Base-by-base conservation (phyloP, 2,113 vertebrate species). In the Hippocampus zosterae region DNA sequence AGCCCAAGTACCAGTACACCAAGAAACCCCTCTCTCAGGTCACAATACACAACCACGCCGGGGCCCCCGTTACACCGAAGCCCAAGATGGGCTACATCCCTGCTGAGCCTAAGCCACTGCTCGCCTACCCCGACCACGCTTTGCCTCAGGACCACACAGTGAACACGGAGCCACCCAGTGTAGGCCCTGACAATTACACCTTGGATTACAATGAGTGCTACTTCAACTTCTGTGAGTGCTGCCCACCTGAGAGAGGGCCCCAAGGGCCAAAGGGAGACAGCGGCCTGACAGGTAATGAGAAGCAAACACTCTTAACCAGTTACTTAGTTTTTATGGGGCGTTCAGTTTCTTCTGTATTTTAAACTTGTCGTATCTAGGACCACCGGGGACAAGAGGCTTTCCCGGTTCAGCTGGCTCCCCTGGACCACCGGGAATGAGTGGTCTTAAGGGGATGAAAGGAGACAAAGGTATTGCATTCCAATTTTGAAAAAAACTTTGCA, bases 161-260 rank as follows among this genome's bases (percentile, higher is more conserved):
- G 11, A 87, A 85, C 71, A 92, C 91, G 0, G 74, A 88, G 10
- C 79, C 91, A 53, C 91, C 95, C 18, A 88, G 84, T 81, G 79
- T 46, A 9, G 85, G 85, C 2, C 78, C 74, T 7, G 94, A 96
- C 55, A 98, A 96, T 71, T 93, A 95, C 89, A 95, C 94, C 0
- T 82, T 95, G 2, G 94, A 98, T 77, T 84, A 94, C 0, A 92
- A 89, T 0, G 94, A 95, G 75, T 96, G 95, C 83, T 94, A 96
- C 89, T 93, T 95, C 84, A 98, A 99, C 79, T 95, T 97, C 84
- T 99, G 97, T 55, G 95, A 94, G 55, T 99, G 97, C 84, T 99
- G 96, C 81, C 91, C 92, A 0, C 88, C 93, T 2, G 66, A 87
- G 5, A 62, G 52, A 12, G 95, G 94, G 0, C 92, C 91, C 40